A percentile compares a stretch with the other conserved stretches of the same genome.
Evolutionary conservation across 2,113 vertebrate species (phyloP).

Genomic region (Ictidomys tridecemlineatus): DNA sequence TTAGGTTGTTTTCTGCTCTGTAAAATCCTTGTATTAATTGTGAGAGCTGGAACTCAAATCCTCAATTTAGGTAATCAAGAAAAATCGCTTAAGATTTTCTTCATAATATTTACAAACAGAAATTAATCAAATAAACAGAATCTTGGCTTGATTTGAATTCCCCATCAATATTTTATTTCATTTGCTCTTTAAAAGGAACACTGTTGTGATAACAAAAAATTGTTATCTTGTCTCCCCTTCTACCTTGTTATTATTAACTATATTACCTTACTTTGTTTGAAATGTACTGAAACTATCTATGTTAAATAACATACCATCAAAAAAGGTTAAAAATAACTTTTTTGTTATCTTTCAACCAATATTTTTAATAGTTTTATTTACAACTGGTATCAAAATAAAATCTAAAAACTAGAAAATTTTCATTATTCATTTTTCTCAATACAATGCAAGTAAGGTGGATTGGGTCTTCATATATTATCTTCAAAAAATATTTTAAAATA

Average conservation of each 20-base stretch:
- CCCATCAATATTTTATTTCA: conserved; percentile 4
- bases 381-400: neutral
- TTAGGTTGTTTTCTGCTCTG: neutral
- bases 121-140: neutral
- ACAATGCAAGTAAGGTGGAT: neutral
- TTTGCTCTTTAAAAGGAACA: neutral
- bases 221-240: neutral
- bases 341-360: neutral
- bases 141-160: neutral
- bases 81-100: neutral
- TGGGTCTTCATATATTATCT: neutral
- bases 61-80: neutral
- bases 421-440: conserved; percentile 26
- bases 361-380: neutral
- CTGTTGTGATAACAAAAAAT: neutral
- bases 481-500: conserved; percentile 43
- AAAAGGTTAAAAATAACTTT: conserved; percentile 12
- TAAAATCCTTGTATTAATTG: neutral
- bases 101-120: neutral
- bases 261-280: neutral
- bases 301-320: neutral
- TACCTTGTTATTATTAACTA: neutral
- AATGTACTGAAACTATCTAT: neutral
- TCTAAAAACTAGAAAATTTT: neutral
- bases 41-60: neutral